A percentile compares a stretch with the other conserved stretches of the same genome.
Evolutionary conservation across 2,888 invertebrate species (phyloP).

Genomic region (Sarcophaga rosellei): DNA sequence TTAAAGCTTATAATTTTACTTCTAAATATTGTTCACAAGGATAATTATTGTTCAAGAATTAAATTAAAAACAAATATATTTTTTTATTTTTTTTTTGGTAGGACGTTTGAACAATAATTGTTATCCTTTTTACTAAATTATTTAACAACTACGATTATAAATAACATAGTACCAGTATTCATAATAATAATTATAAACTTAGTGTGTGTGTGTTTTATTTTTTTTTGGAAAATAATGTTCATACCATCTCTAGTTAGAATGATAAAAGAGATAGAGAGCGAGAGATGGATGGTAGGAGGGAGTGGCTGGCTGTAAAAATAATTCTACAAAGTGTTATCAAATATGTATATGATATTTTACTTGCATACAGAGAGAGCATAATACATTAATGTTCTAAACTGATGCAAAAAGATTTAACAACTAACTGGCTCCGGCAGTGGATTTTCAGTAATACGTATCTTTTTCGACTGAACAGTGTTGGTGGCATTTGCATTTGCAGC

Average conservation of each 20-base stretch:
- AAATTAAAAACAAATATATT: neutral
- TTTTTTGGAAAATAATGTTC: no score
- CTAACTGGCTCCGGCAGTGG: slow-evolving; percentile 81
- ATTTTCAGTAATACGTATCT: slow-evolving; percentile 81
- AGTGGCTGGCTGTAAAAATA: neutral
- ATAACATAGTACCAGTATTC: neutral
- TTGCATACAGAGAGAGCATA: neutral
- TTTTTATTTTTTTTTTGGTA: neutral
- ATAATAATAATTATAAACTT: no score
- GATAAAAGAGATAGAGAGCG: neutral
- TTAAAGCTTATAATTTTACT: neutral
- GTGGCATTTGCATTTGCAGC: slow-evolving; percentile 71
- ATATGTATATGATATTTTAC: neutral
- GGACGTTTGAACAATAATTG: neutral
- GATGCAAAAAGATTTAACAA: slow-evolving; percentile 74
- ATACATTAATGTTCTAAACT: neutral
- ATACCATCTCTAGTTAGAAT: neutral
- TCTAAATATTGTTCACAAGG: neutral
- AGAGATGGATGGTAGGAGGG: neutral
- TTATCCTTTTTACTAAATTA: neutral
- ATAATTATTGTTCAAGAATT: neutral
- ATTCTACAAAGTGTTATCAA: neutral
- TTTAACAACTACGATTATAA: neutral
- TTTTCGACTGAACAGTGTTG: slow-evolving; percentile 75
- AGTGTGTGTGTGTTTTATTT: no score